Conservation (phyloP, 2,888 invertebrate genomes). For the Acanthococcus lagerstroemiae region DNA sequence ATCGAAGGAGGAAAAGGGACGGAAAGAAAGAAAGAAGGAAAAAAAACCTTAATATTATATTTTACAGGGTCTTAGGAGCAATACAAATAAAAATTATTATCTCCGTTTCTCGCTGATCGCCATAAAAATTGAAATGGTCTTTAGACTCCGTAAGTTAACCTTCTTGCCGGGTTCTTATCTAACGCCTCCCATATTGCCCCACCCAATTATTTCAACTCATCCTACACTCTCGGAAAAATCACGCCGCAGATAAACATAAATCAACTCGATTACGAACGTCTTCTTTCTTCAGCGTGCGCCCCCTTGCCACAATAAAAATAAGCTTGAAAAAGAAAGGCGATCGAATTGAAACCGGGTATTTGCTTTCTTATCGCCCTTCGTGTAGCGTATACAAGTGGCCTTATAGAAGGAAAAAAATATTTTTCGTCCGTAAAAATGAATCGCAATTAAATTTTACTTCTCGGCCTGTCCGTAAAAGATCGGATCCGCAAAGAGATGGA, state of each 20-base stretch:
- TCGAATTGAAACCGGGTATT: conserved; percentile 11
- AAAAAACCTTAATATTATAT: conserved; percentile 26
- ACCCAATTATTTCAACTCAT: conserved; percentile 30
- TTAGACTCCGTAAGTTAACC: conserved; percentile 33
- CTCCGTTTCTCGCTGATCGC: conserved; percentile 31
- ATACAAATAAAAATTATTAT: conserved; percentile 30
- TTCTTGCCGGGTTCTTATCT: conserved; percentile 34
- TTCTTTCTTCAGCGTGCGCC: conserved; percentile 29
- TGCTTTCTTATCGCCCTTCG: background rate
- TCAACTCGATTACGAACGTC: conserved; percentile 37
- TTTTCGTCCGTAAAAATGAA: too few species aligned
- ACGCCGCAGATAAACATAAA: conserved; percentile 37
- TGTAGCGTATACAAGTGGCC: too few species aligned
- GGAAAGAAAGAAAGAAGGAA: conserved; percentile 10
- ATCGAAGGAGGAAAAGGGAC: background rate
- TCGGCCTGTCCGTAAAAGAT: too few species aligned
- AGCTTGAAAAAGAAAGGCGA: conserved; percentile 28
- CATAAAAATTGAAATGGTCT: conserved; percentile 36
- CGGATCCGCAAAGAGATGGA: too few species aligned
- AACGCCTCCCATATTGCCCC: conserved; percentile 38
- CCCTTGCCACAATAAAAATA: conserved; percentile 19
- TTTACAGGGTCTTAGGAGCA: conserved; percentile 29
- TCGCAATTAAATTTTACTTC: too few species aligned
- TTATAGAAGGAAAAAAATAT: too few species aligned
- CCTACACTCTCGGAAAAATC: conserved; percentile 34